Conservation (phyloP, 1,140 invertebrate genomes). For the Condylostylus longicornis region DNA sequence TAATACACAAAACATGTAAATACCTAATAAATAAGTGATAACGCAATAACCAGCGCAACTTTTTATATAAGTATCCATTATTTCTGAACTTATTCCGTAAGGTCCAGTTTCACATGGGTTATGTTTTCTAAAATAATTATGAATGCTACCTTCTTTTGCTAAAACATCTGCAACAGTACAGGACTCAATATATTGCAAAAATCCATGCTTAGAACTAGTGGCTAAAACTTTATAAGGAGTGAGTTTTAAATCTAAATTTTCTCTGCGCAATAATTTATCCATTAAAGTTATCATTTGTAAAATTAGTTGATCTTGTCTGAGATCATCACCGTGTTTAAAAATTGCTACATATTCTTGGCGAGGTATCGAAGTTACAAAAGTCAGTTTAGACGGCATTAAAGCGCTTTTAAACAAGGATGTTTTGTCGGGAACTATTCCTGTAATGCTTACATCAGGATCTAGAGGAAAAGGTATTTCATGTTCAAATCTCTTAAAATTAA, state of each 20-base stretch:
- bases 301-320: conserved; percentile 97
- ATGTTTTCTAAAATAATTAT: conserved; percentile 81
- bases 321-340: conserved; percentile 96
- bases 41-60: conserved; percentile 98
- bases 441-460: conserved; percentile 81
- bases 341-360: conserved; percentile 88
- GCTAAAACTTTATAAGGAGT: conserved; percentile 89
- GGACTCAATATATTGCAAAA: conserved; percentile 95
- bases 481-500: conserved; percentile 84
- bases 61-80: conserved; percentile 95
- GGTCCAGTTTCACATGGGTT: conserved; percentile 74
- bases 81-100: conserved; percentile 80
- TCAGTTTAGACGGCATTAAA: conserved; percentile 90
- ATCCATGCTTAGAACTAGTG: conserved; percentile 88
- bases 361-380: conserved; percentile 60
- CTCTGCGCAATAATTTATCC: conserved; percentile 84
- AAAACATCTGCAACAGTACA: conserved; percentile 83
- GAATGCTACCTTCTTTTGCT: conserved; percentile 69
- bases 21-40: conserved; percentile 83
- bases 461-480: conserved; percentile 85
- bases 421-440: conserved; percentile 75
- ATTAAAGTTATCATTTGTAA: conserved; percentile 95
- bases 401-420: conserved; percentile 93
- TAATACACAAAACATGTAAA: background rate
- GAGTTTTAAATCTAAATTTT: conserved; percentile 89